phyloP scores from a whole-genome alignment of 2,888 invertebrate species.

The Meganola albula region DNA sequence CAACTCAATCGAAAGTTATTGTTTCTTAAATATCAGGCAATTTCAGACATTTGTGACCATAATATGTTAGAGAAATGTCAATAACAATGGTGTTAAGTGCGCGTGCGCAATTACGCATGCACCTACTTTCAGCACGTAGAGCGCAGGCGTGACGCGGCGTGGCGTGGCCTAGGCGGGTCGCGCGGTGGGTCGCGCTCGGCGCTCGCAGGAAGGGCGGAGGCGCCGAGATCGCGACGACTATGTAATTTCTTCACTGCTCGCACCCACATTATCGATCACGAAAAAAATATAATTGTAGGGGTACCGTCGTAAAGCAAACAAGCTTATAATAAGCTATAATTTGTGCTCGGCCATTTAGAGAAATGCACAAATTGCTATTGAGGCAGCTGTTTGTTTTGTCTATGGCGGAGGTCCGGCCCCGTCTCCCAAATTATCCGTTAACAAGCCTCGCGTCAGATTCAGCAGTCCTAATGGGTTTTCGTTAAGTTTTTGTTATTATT shows the following conservation, averaged over 20 bases:
- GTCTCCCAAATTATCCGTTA: slow-evolving; percentile 72
- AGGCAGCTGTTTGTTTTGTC: slow-evolving; percentile 77
- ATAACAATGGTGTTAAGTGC: no score
- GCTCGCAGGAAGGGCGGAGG: slow-evolving; percentile 56
- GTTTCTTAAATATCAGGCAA: no score
- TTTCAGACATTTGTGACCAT: no score
- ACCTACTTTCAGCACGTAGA: slow-evolving; percentile 40
- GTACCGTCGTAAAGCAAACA: slow-evolving; percentile 77
- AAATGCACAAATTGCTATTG: slow-evolving; percentile 73
- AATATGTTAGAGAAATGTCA: no score
- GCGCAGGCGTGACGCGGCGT: slow-evolving; percentile 9
- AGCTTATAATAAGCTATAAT: slow-evolving; percentile 78
- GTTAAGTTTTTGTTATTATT: slow-evolving; percentile 72
- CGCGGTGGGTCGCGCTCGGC: slow-evolving; percentile 28
- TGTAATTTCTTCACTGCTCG: slow-evolving; percentile 75
- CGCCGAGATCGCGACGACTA: slow-evolving; percentile 61
- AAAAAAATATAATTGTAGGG: slow-evolving; percentile 76
- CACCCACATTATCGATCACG: slow-evolving; percentile 71
- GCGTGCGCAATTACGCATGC: no score
- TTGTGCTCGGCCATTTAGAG: slow-evolving; percentile 77
- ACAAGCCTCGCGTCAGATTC: slow-evolving; percentile 77
- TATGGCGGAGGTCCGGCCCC: slow-evolving; percentile 73
- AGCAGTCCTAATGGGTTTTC: slow-evolving; percentile 77
- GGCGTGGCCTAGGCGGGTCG: slow-evolving; percentile 9
- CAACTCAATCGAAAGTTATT: slow-evolving; percentile 23